Conservation (phyloP, 2,888 invertebrate species). For the Gastrophysa polygoni region DNA sequence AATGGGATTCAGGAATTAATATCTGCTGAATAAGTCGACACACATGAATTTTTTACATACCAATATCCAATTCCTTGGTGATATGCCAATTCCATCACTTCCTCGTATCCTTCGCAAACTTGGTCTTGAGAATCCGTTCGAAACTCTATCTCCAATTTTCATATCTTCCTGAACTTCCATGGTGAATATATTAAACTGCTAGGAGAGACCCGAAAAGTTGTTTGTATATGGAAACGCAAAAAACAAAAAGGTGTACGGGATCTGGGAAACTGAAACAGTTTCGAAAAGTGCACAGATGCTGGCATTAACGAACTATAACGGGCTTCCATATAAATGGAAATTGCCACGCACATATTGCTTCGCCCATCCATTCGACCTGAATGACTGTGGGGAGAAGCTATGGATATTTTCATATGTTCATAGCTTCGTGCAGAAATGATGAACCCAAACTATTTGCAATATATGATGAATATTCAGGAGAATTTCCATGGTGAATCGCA, state of each 20-base stretch:
- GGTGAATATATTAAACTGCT: neutral
- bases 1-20: too few species aligned
- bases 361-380: constrained; percentile 36
- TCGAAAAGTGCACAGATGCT: neutral
- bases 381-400: neutral
- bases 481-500: too few species aligned
- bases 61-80: too few species aligned
- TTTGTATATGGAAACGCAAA: neutral
- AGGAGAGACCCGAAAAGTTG: neutral
- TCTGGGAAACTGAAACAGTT: neutral
- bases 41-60: too few species aligned
- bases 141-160: too few species aligned
- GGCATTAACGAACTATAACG: neutral
- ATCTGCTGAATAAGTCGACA: too few species aligned
- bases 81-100: too few species aligned
- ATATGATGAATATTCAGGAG: too few species aligned
- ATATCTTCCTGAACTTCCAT: neutral
- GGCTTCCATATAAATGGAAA: constrained; percentile 51
- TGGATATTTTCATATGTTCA: neutral
- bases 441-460: too few species aligned
- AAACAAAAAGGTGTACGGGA: neutral
- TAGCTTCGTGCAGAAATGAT: too few species aligned
- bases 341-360: constrained; percentile 48
- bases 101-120: too few species aligned
- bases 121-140: neutral